Percentiles rank a stretch among this genome's conserved stretches.
These are phyloP conservation scores for Venturia canescens DNA, from an alignment of 1,140 invertebrate genomes.

Conservation along the genomic window DNA sequence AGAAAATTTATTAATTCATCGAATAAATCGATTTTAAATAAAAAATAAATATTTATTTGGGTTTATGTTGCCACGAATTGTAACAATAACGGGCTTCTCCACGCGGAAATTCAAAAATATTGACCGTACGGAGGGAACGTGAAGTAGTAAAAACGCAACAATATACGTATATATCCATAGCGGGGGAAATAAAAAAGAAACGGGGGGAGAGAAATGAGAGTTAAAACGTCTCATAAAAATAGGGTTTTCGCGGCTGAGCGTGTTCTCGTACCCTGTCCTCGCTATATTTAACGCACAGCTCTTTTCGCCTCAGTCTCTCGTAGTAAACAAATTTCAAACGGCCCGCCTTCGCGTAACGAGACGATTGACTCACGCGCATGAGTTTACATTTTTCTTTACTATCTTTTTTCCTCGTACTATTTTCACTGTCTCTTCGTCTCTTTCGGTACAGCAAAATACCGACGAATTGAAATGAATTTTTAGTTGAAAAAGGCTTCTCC, in stretches of 20 bases:
- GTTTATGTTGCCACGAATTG: too few species aligned
- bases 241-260: slow-evolving; percentile 63
- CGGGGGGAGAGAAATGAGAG: slow-evolving; percentile 32
- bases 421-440: slow-evolving; percentile 39
- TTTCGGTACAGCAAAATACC: not conserved
- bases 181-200: not conserved
- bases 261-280: slow-evolving; percentile 45
- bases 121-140: too few species aligned
- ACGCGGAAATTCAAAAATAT: too few species aligned
- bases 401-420: not conserved
- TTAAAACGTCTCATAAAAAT: slow-evolving; percentile 61
- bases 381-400: slow-evolving; percentile 28
- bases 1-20: too few species aligned
- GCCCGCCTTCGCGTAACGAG: slow-evolving; percentile 51
- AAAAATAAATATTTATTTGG: too few species aligned
- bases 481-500: not conserved
- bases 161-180: too few species aligned
- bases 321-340: slow-evolving; percentile 63
- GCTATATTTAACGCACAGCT: slow-evolving; percentile 57
- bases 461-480: slow-evolving; percentile 13
- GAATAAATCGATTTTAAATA: too few species aligned
- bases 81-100: too few species aligned
- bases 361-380: slow-evolving; percentile 27
- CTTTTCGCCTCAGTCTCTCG: slow-evolving; percentile 50
- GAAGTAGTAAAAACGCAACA: too few species aligned